Conservation (phyloP, 64 coral and sea anemone genomes). For the Actinia equina region DNA sequence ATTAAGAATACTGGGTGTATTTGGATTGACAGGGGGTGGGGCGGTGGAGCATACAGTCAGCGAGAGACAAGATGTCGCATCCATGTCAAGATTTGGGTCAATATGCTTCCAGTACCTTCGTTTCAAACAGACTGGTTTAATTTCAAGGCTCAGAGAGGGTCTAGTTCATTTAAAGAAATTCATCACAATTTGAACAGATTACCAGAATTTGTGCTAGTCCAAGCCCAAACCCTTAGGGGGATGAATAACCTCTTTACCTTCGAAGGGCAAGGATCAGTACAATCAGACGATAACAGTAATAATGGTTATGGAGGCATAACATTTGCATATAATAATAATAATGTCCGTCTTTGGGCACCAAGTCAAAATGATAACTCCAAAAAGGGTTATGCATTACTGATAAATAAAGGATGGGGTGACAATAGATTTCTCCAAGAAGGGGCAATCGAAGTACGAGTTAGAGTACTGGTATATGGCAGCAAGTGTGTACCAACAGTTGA, state of each 20-base stretch:
- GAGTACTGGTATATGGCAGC: constrained; percentile 59
- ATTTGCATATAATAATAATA: constrained; percentile 86
- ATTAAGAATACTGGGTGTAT: constrained; percentile 82
- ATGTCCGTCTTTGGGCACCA: constrained; percentile 82
- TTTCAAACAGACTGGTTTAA: constrained; percentile 66
- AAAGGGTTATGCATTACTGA: constrained; percentile 73
- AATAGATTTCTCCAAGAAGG: constrained; percentile 45
- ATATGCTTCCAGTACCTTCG: constrained; percentile 61
- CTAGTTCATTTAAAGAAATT: constrained; percentile 51
- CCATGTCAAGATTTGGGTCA: constrained; percentile 69
- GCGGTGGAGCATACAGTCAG: constrained; percentile 50
- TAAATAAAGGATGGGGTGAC: constrained; percentile 90
- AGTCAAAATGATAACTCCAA: constrained; percentile 50
- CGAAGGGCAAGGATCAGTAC: constrained; percentile 70
- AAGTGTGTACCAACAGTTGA: constrained; percentile 43
- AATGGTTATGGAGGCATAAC: constrained; percentile 86
- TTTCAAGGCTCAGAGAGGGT: constrained; percentile 44
- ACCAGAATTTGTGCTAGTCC: constrained; percentile 68
- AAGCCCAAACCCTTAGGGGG: constrained; percentile 48
- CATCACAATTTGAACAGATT: constrained; percentile 39
- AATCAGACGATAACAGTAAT: constrained; percentile 63
- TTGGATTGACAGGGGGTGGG: constrained; percentile 76
- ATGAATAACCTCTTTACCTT: constrained; percentile 75
- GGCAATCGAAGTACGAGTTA: constrained; percentile 19
- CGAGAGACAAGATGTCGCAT: constrained; percentile 66